Percentiles rank a stretch among this genome's conserved stretches.
phyloP scores from a whole-genome alignment of 2,888 invertebrate species.

The Nebria brevicollis region DNA sequence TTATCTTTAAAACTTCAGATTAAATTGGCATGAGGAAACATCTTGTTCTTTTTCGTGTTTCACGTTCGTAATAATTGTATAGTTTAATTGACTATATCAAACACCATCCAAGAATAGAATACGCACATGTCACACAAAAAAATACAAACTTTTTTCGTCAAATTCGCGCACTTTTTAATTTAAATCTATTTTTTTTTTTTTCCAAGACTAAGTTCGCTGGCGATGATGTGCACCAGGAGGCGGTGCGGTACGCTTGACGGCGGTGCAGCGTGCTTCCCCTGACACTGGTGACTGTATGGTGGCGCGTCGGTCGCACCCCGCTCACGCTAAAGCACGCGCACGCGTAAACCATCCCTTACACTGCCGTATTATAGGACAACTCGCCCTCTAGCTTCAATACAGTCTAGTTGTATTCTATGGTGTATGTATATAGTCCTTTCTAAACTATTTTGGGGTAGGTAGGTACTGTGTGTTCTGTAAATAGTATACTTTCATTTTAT shows the following conservation, averaged over 20 bases:
- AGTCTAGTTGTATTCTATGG: not conserved
- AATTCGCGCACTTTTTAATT: not conserved
- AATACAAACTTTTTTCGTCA: not conserved
- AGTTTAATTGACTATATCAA: not conserved
- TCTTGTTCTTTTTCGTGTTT: too few relatives aligned
- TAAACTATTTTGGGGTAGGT: not conserved
- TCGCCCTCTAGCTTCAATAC: not conserved
- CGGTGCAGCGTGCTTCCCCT: conserved; percentile 12
- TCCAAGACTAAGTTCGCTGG: not conserved
- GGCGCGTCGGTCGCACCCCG: conserved; percentile 28
- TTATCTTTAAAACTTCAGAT: too few relatives aligned
- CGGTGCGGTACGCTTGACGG: not conserved
- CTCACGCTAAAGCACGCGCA: conserved; percentile 6
- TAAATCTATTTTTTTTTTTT: not conserved
- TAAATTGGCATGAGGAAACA: too few relatives aligned
- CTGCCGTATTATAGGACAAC: conserved; percentile 12
- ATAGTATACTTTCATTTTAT: too few relatives aligned
- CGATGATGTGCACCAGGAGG: not conserved
- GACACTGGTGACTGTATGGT: conserved; percentile 10
- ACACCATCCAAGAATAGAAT: not conserved
- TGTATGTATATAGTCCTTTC: not conserved
- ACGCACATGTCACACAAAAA: not conserved
- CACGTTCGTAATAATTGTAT: too few relatives aligned
- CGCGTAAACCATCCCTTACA: conserved; percentile 11
- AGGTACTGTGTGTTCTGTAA: too few relatives aligned